Evolutionary conservation across 2,113 vertebrate species (phyloP).

Genomic region (Brevimyrus niger): DNA sequence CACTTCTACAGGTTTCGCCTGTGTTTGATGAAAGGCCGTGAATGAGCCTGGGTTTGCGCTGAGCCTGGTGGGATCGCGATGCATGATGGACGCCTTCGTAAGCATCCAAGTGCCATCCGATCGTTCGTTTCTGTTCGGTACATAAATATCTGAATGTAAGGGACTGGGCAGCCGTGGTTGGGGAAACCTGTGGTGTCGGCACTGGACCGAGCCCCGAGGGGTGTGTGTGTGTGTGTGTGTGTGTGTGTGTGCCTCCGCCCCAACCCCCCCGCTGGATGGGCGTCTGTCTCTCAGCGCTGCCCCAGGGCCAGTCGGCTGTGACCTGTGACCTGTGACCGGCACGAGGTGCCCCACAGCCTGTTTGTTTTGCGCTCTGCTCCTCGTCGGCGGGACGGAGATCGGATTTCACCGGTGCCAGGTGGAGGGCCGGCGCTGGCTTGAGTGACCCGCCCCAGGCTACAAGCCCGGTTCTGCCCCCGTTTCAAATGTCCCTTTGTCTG

Average conservation of each 20-base stretch:
- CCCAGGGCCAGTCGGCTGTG: not conserved
- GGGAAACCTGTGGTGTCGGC: not conserved
- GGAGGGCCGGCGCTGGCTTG: not conserved
- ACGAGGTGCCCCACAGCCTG: constrained; percentile 36
- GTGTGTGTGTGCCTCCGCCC: not conserved
- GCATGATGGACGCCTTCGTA: not conserved
- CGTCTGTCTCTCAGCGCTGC: not conserved
- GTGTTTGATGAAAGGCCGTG: not conserved
- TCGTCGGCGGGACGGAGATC: constrained; percentile 34
- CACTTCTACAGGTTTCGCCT: not conserved
- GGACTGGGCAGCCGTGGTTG: not conserved
- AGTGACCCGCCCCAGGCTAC: not conserved
- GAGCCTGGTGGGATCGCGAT: not conserved
- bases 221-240: not conserved
- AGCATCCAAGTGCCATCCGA: not conserved
- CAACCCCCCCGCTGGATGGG: not conserved
- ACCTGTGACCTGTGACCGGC: not conserved
- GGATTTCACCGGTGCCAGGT: constrained; percentile 2
- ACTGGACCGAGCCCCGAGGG: not conserved
- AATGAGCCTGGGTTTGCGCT: not conserved
- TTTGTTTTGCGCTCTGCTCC: constrained; percentile 51
- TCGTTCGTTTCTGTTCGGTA: not conserved
- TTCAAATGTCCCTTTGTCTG: constrained; percentile 18
- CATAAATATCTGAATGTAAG: not conserved
- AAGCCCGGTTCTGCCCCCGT: not conserved